These are phyloP conservation scores for Eupithecia abbreviata DNA, from an alignment of 2,888 invertebrate species.

Conservation along the genomic window DNA sequence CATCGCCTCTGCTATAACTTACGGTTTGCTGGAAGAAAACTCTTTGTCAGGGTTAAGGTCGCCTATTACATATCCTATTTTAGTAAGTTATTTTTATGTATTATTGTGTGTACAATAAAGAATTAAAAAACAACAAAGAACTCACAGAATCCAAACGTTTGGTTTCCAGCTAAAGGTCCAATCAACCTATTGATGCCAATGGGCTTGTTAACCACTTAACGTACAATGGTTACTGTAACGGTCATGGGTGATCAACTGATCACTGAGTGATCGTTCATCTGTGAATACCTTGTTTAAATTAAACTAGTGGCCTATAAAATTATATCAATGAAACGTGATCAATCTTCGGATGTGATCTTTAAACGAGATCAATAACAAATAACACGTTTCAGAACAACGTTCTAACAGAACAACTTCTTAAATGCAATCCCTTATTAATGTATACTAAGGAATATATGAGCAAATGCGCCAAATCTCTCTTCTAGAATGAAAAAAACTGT, in stretches of 20 bases:
- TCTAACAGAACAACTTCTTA: background rate
- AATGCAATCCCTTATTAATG: background rate
- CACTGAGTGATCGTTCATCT: background rate
- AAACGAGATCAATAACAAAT: constrained; percentile 16
- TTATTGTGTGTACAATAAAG: no score
- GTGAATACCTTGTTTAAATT: background rate
- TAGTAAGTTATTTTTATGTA: no score
- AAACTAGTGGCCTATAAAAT: background rate
- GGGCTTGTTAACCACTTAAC: constrained; percentile 3
- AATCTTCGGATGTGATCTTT: background rate
- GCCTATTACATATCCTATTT: no score
- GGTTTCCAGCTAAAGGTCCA: background rate
- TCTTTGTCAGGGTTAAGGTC: no score
- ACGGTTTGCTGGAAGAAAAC: no score
- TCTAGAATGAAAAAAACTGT: background rate
- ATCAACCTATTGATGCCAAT: background rate
- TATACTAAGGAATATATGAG: background rate
- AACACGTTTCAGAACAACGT: constrained; percentile 14
- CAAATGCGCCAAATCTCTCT: background rate
- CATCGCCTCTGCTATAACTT: no score
- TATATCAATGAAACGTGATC: constrained; percentile 1
- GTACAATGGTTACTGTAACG: background rate
- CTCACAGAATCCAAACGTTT: background rate
- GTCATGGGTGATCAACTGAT: background rate
- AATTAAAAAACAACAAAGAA: background rate